Conservation (phyloP, 2,113 vertebrate species). For the Larimichthys polyactis region DNA sequence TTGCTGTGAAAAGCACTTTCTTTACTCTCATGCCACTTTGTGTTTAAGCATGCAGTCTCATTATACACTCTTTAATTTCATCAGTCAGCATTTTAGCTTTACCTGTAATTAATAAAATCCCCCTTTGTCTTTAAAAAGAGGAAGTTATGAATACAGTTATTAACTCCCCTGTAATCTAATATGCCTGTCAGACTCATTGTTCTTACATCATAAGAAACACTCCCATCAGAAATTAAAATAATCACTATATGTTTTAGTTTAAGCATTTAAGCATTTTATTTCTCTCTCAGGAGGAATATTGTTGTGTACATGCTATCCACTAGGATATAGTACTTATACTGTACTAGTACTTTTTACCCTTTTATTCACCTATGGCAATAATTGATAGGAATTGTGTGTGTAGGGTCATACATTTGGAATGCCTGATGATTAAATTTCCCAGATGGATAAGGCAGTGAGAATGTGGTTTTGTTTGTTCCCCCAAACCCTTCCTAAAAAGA, state of each 20-base stretch:
- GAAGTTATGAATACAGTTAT: background rate
- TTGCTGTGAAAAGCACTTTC: slow-evolving; percentile 57
- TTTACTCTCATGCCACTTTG: slow-evolving; percentile 30
- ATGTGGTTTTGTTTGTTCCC: background rate
- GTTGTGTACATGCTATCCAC: background rate
- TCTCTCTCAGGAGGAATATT: background rate
- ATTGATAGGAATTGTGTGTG: background rate
- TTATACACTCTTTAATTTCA: slow-evolving; percentile 37
- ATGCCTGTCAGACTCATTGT: background rate
- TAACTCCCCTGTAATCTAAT: background rate
- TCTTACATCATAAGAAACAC: background rate
- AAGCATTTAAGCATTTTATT: background rate
- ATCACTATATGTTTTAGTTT: background rate
- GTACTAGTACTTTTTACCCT: too few species aligned
- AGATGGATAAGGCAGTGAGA: background rate
- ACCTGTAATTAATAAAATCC: slow-evolving; percentile 17
- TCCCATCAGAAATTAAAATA: background rate
- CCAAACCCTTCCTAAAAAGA: background rate
- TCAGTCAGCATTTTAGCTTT: slow-evolving; percentile 34
- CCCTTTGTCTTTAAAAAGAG: slow-evolving; percentile 25
- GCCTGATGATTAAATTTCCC: background rate
- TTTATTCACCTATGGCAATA: background rate
- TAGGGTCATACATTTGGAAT: background rate
- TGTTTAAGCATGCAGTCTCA: slow-evolving; percentile 19
- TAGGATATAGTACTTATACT: background rate